Conservation (phyloP, 1,140 invertebrate species). For the Potamilus streckersoni region DNA sequence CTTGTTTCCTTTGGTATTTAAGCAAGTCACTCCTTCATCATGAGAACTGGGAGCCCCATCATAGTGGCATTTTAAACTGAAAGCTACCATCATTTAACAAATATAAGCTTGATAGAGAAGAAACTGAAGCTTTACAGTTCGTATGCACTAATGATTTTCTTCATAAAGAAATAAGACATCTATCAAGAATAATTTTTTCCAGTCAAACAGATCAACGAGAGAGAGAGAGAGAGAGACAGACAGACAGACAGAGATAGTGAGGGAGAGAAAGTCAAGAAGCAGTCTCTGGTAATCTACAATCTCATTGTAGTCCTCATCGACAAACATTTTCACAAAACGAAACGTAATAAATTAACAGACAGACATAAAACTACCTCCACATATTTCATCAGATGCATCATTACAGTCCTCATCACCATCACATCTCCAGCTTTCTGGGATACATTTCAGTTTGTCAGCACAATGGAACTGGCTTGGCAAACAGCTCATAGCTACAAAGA, state of each 20-base stretch:
- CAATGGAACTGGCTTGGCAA: constrained; percentile 77
- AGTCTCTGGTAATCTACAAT: too few species aligned
- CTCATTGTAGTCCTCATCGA: neutral
- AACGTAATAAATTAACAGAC: neutral
- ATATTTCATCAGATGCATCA: constrained; percentile 89
- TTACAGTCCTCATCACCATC: constrained; percentile 88
- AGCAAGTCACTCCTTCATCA: too few species aligned
- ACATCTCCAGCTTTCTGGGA: constrained; percentile 76
- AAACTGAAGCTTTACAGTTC: too few species aligned
- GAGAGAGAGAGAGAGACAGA: neutral
- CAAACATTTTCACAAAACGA: neutral
- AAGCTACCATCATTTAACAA: too few species aligned
- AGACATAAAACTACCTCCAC: neutral
- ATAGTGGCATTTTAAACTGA: too few species aligned
- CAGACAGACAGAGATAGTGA: neutral
- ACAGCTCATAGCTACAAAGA: constrained; percentile 45
- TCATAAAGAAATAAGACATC: neutral
- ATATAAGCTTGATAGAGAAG: too few species aligned
- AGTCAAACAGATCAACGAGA: neutral
- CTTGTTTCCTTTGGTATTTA: too few species aligned
- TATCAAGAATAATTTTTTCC: neutral
- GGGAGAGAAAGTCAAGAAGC: neutral
- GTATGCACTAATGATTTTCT: too few species aligned
- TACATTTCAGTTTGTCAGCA: constrained; percentile 78
- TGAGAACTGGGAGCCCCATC: too few species aligned